phyloP scores from a whole-genome alignment of 2,888 invertebrate genomes.

The Pandemis heparana region DNA sequence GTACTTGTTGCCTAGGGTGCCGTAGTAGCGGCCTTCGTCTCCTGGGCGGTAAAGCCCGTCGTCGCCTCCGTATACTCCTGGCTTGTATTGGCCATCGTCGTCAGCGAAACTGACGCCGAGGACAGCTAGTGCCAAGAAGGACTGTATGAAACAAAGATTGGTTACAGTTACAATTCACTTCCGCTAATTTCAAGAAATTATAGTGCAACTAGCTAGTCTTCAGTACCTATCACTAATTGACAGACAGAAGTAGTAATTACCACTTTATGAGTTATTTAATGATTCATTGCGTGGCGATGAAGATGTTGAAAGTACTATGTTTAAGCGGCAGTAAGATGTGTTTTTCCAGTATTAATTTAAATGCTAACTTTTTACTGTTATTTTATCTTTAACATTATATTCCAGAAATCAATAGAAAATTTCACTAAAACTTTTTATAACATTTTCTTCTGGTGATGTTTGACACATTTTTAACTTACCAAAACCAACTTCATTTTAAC shows the following conservation, averaged over 20 bases:
- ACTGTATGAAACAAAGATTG: constrained; percentile 48
- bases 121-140: constrained; percentile 57
- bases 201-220: background rate
- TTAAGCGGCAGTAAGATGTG: background rate
- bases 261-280: too few species aligned
- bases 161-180: background rate
- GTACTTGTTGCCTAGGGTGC: constrained; percentile 47
- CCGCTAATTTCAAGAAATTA: background rate
- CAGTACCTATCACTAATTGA: too few species aligned
- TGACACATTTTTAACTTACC: constrained; percentile 63
- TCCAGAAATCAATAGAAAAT: background rate
- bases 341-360: constrained; percentile 5
- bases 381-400: background rate
- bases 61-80: constrained; percentile 63
- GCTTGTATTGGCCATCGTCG: constrained; percentile 80
- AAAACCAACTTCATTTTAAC: constrained; percentile 70
- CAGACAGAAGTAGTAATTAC: too few species aligned
- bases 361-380: background rate
- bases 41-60: constrained; percentile 65
- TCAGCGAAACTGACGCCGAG: constrained; percentile 61
- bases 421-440: background rate
- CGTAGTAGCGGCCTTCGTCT: constrained; percentile 62
- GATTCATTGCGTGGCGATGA: too few species aligned
- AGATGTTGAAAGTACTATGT: too few species aligned
- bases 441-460: background rate